A percentile compares a stretch with the other conserved stretches of the same genome.
These are phyloP conservation scores for Temnothorax curvispinosus DNA, from an alignment of 1,140 invertebrate genomes.

Conservation along the genomic window DNA sequence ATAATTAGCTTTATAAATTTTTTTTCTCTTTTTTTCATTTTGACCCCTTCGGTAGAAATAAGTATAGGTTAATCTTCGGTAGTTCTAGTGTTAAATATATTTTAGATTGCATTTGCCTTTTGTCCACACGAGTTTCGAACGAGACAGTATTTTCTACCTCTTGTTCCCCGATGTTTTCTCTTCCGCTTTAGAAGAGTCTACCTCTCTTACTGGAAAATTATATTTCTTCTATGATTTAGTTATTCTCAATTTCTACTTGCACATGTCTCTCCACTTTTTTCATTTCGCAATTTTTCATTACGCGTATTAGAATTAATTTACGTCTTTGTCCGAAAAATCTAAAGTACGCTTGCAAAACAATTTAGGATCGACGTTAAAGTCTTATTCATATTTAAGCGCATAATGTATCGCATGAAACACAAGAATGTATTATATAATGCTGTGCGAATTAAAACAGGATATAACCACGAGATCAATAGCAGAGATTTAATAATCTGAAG, in stretches of 20 bases:
- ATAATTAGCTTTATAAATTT: too few relatives aligned
- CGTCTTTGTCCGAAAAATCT: background rate
- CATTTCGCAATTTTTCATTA: background rate
- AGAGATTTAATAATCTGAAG: slow-evolving; percentile 27
- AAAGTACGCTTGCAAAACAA: background rate
- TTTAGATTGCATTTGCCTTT: background rate
- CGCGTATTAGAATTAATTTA: background rate
- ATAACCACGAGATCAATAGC: background rate
- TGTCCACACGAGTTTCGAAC: background rate
- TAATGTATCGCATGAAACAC: background rate
- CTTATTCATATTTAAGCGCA: background rate
- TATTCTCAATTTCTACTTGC: slow-evolving; percentile 2
- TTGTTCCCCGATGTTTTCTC: slow-evolving; percentile 3
- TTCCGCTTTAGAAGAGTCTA: background rate
- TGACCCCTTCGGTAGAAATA: too few relatives aligned
- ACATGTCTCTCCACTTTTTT: background rate
- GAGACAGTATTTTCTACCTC: slow-evolving; percentile 40
- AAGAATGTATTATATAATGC: background rate
- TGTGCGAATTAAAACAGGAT: background rate
- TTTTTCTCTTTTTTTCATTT: too few relatives aligned
- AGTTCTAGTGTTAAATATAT: background rate
- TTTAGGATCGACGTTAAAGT: background rate
- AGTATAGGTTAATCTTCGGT: too few relatives aligned
- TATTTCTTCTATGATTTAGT: background rate
- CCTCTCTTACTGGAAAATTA: background rate